Evolutionary conservation across 2,888 invertebrate genomes (phyloP), one percentile per base, ranked within the genome.

Genomic region (Dinocampus coccinellae): DNA sequence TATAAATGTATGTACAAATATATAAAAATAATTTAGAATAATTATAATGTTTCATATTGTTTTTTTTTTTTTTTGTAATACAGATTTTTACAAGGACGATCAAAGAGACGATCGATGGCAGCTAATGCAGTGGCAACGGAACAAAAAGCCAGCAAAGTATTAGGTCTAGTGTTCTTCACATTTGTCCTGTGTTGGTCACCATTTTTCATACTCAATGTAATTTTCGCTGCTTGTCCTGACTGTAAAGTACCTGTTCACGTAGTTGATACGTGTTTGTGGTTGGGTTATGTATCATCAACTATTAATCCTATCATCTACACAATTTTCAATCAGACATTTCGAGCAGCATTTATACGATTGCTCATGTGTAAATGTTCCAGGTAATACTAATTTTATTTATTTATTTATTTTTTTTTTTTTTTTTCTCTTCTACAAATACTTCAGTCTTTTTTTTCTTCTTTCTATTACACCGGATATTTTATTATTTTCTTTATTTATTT

Each of bases 221-320:
- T 96, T 67, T 94, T 95, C 82, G 97, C 96, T 22, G 92, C 95
- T 29, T 97, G 96, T 82, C 93, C 95, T 0, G 89, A 91, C 67
- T 96, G 95, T 84, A 89, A 91, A 78, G 94, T 95, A 13, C 93
- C 95, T 77, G 90, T 91, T 29, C 91, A 93, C 86, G 91, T 94
- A 69, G 93, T 94, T 74, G 93, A 94, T 82, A 92, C 94, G 64
- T 96, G 95, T 82, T 90, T 97, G 2, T 97, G 97, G 97, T 89
- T 97, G 78, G 97, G 97, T 75, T 97, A 97, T 89, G 94, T 95
- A 75, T 95, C 95, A 63, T 96, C 96, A 24, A 96, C 96, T 75
- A 95, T 97, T 87, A 97, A 97, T 88, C 97, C 97, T 7, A 93
- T 97, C 82, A 97, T 97, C 85, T 97, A 97, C 88, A 97, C 97